These are phyloP conservation scores for Frieseomelitta varia DNA, from an alignment of 1,140 invertebrate genomes.

Conservation along the genomic window DNA sequence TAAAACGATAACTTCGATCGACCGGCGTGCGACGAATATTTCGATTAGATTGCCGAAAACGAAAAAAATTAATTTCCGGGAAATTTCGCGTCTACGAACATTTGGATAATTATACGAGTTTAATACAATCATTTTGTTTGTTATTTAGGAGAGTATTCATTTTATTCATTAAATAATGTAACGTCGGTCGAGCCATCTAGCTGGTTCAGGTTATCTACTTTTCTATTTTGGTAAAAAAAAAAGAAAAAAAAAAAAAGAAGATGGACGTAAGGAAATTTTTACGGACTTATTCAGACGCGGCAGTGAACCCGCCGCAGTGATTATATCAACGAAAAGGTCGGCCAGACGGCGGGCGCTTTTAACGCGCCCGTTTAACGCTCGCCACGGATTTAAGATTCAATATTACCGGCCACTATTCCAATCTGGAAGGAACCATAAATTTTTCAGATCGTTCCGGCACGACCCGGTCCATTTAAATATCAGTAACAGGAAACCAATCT, in stretches of 20 bases:
- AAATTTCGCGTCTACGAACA: background rate
- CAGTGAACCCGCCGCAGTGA: background rate
- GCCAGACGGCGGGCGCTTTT: background rate
- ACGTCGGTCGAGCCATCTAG: too few species aligned
- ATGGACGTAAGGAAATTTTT: too few species aligned
- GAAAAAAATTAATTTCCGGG: background rate
- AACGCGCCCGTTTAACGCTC: background rate
- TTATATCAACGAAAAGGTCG: background rate
- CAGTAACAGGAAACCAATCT: slow-evolving; percentile 64
- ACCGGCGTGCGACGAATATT: background rate
- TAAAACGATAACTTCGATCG: background rate
- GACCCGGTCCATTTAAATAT: slow-evolving; percentile 57
- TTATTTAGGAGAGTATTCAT: too few species aligned
- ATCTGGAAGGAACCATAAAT: slow-evolving; percentile 44
- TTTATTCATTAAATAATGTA: too few species aligned
- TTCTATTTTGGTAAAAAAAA: background rate
- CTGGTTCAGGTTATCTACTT: background rate
- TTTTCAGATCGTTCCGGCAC: slow-evolving; percentile 36
- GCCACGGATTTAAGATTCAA: slow-evolving; percentile 28
- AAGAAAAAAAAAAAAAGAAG: background rate
- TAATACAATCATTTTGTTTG: too few species aligned
- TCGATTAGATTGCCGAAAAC: too few species aligned
- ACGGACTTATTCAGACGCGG: background rate
- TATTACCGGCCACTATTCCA: slow-evolving; percentile 9
- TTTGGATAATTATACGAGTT: background rate